phyloP scores from a whole-genome alignment of 2,113 vertebrate genomes.

The Apus apus region DNA sequence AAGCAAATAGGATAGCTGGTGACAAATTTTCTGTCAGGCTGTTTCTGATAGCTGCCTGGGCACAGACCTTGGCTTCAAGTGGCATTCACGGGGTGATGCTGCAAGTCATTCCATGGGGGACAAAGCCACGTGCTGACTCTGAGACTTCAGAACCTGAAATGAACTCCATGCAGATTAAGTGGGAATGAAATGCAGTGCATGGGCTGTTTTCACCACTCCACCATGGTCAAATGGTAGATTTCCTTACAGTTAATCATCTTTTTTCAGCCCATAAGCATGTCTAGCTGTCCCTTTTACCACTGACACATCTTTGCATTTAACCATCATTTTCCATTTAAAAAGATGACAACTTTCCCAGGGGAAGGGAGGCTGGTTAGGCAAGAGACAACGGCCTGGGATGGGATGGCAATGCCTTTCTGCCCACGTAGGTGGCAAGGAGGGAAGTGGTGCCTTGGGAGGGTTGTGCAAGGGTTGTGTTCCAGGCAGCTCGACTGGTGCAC shows the following conservation, averaged over 20 bases:
- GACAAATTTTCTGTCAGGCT: neutral
- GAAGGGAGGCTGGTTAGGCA: neutral
- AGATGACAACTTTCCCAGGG: neutral
- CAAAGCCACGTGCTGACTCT: neutral
- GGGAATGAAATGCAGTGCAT: neutral
- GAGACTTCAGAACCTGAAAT: neutral
- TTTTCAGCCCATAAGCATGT: fast-evolving
- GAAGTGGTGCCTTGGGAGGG: neutral
- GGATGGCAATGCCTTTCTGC: neutral
- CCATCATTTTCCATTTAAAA: neutral
- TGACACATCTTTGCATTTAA: neutral
- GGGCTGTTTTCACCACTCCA: neutral
- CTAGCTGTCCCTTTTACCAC: neutral
- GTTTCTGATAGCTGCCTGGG: neutral
- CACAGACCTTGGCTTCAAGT: neutral
- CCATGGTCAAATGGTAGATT: fast-evolving
- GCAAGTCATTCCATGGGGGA: neutral
- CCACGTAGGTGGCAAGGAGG: neutral
- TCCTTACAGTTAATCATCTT: neutral
- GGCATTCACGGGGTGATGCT: neutral
- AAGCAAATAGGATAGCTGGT: neutral
- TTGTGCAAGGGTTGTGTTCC: neutral
- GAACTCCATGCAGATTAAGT: neutral
- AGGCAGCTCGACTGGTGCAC: neutral
- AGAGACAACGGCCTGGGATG: neutral